Conservation (phyloP, 2,113 vertebrate species). For the Chlorodrepanis virens region DNA sequence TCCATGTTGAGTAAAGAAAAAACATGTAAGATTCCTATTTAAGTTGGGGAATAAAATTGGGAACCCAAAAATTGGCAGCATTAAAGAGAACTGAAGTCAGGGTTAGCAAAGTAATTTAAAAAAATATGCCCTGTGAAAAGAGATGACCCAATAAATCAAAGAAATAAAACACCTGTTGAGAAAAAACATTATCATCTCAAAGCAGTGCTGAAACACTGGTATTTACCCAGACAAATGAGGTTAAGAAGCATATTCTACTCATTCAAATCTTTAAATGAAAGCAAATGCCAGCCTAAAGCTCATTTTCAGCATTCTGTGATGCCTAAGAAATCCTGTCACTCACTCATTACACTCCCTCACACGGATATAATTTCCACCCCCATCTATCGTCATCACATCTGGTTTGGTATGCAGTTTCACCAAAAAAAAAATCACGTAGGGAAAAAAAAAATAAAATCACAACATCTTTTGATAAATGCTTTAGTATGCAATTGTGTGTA, state of each 20-base stretch:
- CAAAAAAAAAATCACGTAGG: neutral
- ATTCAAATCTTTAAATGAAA: slow-evolving; percentile 26
- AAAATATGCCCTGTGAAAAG: neutral
- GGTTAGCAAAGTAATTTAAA: neutral
- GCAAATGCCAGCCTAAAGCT: slow-evolving; percentile 8
- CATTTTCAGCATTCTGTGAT: slow-evolving; percentile 8
- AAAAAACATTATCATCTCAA: neutral
- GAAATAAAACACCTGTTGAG: neutral
- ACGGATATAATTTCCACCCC: slow-evolving; percentile 60
- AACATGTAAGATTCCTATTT: neutral
- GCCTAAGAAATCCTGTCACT: slow-evolving; percentile 38
- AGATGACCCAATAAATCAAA: neutral
- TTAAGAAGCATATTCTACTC: neutral
- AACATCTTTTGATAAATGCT: neutral
- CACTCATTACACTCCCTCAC: slow-evolving; percentile 54
- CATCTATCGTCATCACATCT: slow-evolving; percentile 59
- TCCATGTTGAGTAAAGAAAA: neutral
- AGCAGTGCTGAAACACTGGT: neutral
- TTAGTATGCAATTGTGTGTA: neutral
- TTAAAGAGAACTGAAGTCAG: neutral
- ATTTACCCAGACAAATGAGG: neutral
- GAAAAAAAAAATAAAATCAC: neutral
- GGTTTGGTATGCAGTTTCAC: slow-evolving; percentile 12
- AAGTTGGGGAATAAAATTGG: neutral
- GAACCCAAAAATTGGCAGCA: neutral